Evolutionary conservation across 2,888 invertebrate species (phyloP).

Genomic region (Melieria picta): DNA sequence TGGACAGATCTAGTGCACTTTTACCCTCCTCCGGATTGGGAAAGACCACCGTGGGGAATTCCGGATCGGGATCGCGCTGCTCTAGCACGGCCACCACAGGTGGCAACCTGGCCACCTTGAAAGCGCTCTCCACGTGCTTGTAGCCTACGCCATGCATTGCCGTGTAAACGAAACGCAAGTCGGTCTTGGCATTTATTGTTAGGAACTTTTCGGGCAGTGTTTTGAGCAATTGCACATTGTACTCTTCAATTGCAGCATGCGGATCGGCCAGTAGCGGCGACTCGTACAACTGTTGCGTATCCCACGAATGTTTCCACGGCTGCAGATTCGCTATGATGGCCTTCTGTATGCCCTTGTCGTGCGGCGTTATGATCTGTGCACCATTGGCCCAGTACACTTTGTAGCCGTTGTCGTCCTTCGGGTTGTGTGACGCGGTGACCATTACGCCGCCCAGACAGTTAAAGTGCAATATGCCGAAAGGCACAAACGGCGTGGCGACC

Average conservation of each 20-base stretch:
- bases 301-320: conserved; percentile 85
- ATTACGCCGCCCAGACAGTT: conserved; percentile 87
- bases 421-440: conserved; percentile 97
- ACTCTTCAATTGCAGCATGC: conserved; percentile 73
- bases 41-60: conserved; percentile 96
- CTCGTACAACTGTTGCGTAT: conserved; percentile 70
- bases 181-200: conserved; percentile 68
- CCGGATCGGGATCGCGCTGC: conserved; percentile 91
- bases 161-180: conserved; percentile 84
- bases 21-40: conserved; percentile 98
- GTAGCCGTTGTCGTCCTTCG: conserved; percentile 95
- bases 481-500: conserved; percentile 93
- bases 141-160: conserved; percentile 99
- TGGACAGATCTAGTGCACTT: conserved; percentile 79
- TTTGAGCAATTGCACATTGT: conserved; percentile 72
- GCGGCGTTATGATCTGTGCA: conserved; percentile 93
- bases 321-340: conserved; percentile 80
- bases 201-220: conserved; percentile 69
- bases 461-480: conserved; percentile 81
- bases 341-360: conserved; percentile 86
- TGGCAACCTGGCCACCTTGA: conserved; percentile 78
- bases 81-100: conserved; percentile 65
- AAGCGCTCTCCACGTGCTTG: conserved; percentile 78
- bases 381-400: conserved; percentile 98
- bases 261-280: conserved; percentile 76